Evolutionary conservation across 2,797 vertebrate genomes (phyloP).

Genomic region (Sebastes flavidus): DNA sequence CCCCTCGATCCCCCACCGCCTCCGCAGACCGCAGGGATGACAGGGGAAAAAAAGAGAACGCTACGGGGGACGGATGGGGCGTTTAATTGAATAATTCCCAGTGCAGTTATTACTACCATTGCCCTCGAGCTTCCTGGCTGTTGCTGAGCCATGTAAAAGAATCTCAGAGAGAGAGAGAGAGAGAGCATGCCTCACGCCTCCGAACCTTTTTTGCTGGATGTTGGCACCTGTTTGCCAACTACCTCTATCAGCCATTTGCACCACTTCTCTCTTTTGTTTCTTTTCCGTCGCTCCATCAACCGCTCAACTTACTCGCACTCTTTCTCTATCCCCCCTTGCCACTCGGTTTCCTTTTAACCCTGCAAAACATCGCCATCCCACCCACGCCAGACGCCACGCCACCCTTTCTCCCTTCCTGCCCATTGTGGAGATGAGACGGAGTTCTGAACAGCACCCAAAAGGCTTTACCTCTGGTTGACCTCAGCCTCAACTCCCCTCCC

Average conservation of each 20-base stretch:
- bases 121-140: constrained; percentile 54
- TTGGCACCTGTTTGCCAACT: constrained; percentile 56
- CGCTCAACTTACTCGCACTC: neutral
- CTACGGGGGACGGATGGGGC: constrained; percentile 48
- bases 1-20: constrained; percentile 1
- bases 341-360: constrained; percentile 47
- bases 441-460: constrained; percentile 63
- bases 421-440: constrained; percentile 54
- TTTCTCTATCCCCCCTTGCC: constrained; percentile 30
- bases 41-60: constrained; percentile 33
- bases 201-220: constrained; percentile 21
- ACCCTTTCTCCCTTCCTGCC: constrained; percentile 59
- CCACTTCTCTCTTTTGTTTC: constrained; percentile 18
- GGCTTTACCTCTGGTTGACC: constrained; percentile 81
- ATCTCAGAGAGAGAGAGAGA: neutral
- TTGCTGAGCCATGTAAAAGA: constrained; percentile 36
- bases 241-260: constrained; percentile 21
- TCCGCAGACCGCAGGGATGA: constrained; percentile 48
- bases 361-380: neutral
- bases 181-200: constrained; percentile 1
- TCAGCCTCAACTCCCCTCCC: constrained; percentile 33
- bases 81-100: constrained; percentile 82
- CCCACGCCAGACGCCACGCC: constrained; percentile 9
- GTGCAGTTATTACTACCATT: constrained; percentile 64
- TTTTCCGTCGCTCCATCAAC: constrained; percentile 21